These are phyloP conservation scores for Myotis findleyi DNA, from an alignment of 2,797 vertebrate species.

Conservation along the genomic window DNA sequence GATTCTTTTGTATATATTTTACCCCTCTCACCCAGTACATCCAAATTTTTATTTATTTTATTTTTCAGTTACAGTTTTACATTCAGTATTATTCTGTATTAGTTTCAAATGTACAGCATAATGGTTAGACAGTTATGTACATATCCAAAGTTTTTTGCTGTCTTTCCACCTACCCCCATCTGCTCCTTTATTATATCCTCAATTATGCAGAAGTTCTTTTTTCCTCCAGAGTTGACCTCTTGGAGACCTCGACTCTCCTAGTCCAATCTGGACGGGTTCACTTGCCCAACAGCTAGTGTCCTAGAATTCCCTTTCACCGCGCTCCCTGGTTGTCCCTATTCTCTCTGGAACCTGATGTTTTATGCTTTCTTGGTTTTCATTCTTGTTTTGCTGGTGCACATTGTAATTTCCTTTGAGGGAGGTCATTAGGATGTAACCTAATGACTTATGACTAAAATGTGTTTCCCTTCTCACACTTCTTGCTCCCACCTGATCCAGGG, in stretches of 20 bases:
- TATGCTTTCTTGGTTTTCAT: slow-evolving; percentile 27
- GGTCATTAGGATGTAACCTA: background rate
- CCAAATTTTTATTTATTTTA: background rate
- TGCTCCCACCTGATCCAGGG: background rate
- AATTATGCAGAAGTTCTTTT: background rate
- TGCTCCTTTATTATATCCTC: background rate
- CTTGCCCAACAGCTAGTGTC: background rate
- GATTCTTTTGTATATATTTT: background rate
- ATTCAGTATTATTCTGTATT: background rate
- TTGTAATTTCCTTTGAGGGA: background rate
- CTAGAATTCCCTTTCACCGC: background rate
- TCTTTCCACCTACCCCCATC: background rate
- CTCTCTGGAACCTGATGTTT: background rate
- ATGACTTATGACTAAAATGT: background rate
- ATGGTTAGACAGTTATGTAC: background rate
- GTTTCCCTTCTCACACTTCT: background rate
- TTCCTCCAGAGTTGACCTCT: background rate
- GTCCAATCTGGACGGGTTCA: background rate
- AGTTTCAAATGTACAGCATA: background rate
- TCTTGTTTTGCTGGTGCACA: slow-evolving; percentile 18
- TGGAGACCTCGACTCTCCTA: background rate
- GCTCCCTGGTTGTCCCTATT: background rate
- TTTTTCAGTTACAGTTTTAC: background rate
- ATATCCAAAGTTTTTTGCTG: background rate
- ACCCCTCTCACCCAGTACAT: background rate